These are phyloP conservation scores for Meloe dianella DNA, from an alignment of 2,888 invertebrate genomes.

Conservation along the genomic window DNA sequence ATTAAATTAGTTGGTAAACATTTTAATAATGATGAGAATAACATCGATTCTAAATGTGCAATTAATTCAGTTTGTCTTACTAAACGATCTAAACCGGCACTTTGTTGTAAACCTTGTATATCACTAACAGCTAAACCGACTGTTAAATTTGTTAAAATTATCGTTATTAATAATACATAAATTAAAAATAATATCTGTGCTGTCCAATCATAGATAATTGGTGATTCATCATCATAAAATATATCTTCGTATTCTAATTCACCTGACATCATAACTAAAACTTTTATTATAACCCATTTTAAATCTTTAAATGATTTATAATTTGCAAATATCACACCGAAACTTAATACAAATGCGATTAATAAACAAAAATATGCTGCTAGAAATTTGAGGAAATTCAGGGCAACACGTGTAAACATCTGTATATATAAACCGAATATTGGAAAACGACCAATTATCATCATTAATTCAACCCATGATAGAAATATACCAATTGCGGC, in stretches of 20 bases:
- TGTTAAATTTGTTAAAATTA: conserved; percentile 81
- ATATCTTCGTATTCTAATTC: conserved; percentile 86
- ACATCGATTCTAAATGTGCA: conserved; percentile 80
- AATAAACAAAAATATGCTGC: conserved; percentile 81
- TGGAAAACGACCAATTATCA: conserved; percentile 84
- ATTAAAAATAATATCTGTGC: conserved; percentile 77
- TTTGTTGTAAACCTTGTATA: conserved; percentile 80
- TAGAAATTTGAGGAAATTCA: conserved; percentile 82
- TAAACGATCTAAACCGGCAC: conserved; percentile 79
- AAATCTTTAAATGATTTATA: conserved; percentile 74
- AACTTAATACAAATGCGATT: conserved; percentile 80
- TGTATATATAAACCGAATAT: conserved; percentile 86
- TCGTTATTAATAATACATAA: conserved; percentile 80
- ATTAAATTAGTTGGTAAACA: conserved; percentile 68
- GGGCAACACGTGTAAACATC: conserved; percentile 85
- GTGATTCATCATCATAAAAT: conserved; percentile 67
- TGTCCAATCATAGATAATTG: conserved; percentile 66
- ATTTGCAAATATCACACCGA: conserved; percentile 81
- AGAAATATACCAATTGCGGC: conserved; percentile 81
- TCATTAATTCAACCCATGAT: conserved; percentile 85
- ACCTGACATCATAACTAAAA: conserved; percentile 88
- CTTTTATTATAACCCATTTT: conserved; percentile 72
- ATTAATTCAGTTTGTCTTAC: conserved; percentile 83
- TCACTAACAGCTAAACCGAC: conserved; percentile 87
- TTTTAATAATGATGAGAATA: conserved; percentile 77